Conservation (phyloP, 2,888 invertebrate genomes). For the Dromius quadrimaculatus region DNA sequence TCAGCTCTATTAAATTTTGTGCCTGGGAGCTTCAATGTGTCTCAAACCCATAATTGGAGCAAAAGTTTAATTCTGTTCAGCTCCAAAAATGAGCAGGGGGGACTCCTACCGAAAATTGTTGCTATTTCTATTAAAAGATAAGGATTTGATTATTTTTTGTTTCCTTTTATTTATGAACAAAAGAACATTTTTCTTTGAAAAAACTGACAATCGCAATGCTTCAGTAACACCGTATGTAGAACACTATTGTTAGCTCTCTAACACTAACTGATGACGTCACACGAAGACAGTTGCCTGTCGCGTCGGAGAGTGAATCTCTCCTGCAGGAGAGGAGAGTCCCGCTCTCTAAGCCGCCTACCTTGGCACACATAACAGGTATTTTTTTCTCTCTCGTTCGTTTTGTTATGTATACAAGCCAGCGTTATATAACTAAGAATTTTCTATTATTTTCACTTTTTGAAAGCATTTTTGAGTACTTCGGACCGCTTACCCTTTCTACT, state of each 20-base stretch:
- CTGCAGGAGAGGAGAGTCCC: constrained; percentile 4
- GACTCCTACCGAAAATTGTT: too few relatives aligned
- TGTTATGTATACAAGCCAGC: constrained; percentile 63
- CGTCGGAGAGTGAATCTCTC: constrained; percentile 31
- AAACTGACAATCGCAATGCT: constrained; percentile 18
- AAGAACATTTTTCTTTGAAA: constrained; percentile 5
- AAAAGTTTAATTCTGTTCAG: too few relatives aligned
- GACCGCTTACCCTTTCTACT: constrained; percentile 36
- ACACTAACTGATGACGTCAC: constrained; percentile 28
- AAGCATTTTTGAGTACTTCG: constrained; percentile 59
- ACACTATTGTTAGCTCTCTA: constrained; percentile 17
- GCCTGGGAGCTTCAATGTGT: too few relatives aligned
- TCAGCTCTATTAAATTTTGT: too few relatives aligned
- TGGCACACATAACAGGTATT: constrained; percentile 62
- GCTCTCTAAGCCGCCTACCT: constrained; percentile 62
- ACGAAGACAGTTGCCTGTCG: constrained; percentile 33
- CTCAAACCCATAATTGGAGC: too few relatives aligned
- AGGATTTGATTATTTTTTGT: not conserved
- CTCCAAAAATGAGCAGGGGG: too few relatives aligned
- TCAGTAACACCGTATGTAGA: constrained; percentile 4
- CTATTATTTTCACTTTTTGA: constrained; percentile 67
- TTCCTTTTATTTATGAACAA: constrained; percentile 16
- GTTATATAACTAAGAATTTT: constrained; percentile 66
- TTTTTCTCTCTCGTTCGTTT: constrained; percentile 58
- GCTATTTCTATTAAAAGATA: not conserved